A percentile compares a stretch with the other conserved stretches of the same genome.
Evolutionary conservation across 2,888 invertebrate species (phyloP).

Genomic region (Pachymerium ferrugineum): DNA sequence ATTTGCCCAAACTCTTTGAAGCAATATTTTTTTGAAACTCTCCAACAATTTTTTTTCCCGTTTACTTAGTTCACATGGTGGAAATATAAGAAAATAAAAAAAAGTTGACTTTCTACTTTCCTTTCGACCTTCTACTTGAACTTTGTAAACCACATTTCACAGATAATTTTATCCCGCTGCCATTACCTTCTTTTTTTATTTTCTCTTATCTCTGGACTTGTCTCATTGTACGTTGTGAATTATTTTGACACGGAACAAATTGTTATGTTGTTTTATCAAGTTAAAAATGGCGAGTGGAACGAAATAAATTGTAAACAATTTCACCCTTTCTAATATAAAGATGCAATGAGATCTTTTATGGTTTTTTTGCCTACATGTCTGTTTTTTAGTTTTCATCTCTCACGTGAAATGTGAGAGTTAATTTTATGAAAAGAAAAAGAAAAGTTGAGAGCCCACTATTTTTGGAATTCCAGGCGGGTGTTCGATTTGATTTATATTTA

Average conservation of each 20-base stretch:
- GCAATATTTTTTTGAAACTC: too few species aligned
- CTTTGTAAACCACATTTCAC: too few species aligned
- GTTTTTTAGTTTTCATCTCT: too few species aligned
- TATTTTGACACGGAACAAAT: constrained; percentile 17
- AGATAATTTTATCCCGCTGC: neutral
- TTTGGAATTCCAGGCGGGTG: neutral
- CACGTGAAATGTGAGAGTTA: neutral
- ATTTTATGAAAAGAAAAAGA: neutral
- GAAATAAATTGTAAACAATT: neutral
- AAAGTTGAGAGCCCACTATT: neutral
- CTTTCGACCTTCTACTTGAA: too few species aligned
- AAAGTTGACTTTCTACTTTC: too few species aligned
- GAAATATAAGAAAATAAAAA: too few species aligned
- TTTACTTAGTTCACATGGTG: too few species aligned
- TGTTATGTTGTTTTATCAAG: constrained; percentile 17
- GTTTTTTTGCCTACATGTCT: neutral
- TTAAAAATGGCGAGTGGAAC: neutral
- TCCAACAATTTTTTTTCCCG: too few species aligned
- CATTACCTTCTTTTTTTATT: neutral
- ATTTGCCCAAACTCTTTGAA: too few species aligned
- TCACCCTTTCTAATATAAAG: neutral
- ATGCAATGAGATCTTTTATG: constrained; percentile 1
- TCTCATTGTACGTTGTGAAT: neutral
- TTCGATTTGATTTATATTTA: neutral
- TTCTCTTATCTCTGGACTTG: constrained; percentile 24